phyloP scores from a whole-genome alignment of 2,113 vertebrate species.

The Orthonyx spaldingii region DNA sequence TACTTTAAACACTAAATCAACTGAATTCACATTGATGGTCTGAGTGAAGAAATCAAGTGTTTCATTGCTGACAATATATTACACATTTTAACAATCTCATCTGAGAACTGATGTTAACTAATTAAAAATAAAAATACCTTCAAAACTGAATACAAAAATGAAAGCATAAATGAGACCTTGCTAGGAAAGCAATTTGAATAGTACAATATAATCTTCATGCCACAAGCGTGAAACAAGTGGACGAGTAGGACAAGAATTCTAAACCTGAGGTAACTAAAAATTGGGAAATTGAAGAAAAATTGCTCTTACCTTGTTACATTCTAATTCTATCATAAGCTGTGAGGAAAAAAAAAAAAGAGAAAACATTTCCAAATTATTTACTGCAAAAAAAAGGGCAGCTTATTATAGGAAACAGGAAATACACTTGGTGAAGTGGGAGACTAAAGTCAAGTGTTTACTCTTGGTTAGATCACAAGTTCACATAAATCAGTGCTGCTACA shows the following conservation, averaged over 20 bases:
- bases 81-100: neutral
- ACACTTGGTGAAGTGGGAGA: neutral
- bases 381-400: fast-evolving
- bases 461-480: neutral
- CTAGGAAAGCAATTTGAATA: neutral
- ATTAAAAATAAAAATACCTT: neutral
- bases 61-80: neutral
- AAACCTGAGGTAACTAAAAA: neutral
- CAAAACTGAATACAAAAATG: neutral
- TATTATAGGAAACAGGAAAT: neutral
- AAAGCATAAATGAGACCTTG: neutral
- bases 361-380: neutral
- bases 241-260: neutral
- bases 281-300: neutral
- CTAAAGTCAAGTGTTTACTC: neutral
- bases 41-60: neutral
- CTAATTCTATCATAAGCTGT: constrained; percentile 35
- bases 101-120: neutral
- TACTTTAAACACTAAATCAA: neutral
- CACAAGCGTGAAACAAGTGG: neutral
- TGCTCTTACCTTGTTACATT: constrained; percentile 52
- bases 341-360: neutral
- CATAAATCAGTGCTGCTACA: neutral
- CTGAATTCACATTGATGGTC: neutral
- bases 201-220: neutral